These are phyloP conservation scores for Cylindroiulus punctatus DNA, from an alignment of 2,888 invertebrate genomes.

Conservation along the genomic window DNA sequence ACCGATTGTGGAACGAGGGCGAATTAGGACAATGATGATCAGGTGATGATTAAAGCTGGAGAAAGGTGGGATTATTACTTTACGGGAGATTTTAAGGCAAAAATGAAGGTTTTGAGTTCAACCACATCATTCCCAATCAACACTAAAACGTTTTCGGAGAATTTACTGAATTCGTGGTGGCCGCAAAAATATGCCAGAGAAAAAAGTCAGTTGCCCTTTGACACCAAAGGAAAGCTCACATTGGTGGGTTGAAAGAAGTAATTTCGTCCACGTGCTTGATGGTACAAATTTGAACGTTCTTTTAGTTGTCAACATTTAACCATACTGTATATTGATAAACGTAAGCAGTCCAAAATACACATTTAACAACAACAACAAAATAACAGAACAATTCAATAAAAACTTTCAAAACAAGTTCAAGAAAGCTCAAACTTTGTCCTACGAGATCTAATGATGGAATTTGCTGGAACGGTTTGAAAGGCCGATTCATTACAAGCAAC, in stretches of 20 bases:
- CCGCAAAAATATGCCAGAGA: neutral
- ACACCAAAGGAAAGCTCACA: neutral
- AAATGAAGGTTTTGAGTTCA: conserved; percentile 43
- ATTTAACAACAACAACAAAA: too few species aligned
- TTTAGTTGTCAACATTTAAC: neutral
- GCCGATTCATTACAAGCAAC: too few species aligned
- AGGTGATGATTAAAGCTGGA: conserved; percentile 28
- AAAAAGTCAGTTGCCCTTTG: conserved; percentile 30
- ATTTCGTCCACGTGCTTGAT: neutral
- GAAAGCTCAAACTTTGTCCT: too few species aligned
- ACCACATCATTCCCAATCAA: conserved; percentile 42
- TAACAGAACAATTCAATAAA: too few species aligned
- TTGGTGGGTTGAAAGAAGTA: neutral
- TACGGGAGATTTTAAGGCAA: conserved; percentile 24
- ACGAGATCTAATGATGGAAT: too few species aligned
- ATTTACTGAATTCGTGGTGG: neutral
- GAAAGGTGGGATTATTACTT: conserved; percentile 31
- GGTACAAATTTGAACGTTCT: neutral
- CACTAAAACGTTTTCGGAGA: neutral
- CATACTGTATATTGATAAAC: neutral
- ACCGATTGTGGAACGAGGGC: conserved; percentile 13
- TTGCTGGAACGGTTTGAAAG: too few species aligned
- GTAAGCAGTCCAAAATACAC: neutral
- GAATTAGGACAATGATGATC: conserved; percentile 40
- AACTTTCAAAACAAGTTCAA: too few species aligned